A percentile compares a stretch with the other conserved stretches of the same genome.
Evolutionary conservation across 2,888 invertebrate genomes (phyloP).

Genomic region (Eristalinus sepulchralis): DNA sequence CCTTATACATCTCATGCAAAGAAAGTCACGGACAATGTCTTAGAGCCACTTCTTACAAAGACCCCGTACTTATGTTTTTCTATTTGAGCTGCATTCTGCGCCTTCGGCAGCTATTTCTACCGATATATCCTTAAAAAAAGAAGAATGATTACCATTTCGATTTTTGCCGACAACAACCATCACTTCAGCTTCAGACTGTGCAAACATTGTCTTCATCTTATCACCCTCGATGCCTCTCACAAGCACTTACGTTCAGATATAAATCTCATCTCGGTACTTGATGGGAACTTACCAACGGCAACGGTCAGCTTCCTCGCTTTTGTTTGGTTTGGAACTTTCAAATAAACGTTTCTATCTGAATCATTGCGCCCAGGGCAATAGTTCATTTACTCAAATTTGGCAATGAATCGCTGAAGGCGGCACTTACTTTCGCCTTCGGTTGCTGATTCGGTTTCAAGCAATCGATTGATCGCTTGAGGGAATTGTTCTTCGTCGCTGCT

Average conservation of each 20-base stretch:
- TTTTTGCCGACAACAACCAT: background rate
- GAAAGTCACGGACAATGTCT: conserved; percentile 43
- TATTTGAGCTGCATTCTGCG: too few relatives aligned
- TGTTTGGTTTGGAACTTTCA: background rate
- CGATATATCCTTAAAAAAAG: background rate
- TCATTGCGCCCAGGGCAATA: background rate
- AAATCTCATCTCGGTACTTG: background rate
- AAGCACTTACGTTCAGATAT: background rate
- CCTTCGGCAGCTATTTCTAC: background rate
- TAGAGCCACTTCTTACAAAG: too few relatives aligned
- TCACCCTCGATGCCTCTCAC: background rate
- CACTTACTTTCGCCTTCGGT: background rate
- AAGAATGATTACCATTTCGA: background rate
- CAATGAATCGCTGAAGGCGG: background rate
- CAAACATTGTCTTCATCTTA: background rate
- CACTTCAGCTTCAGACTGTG: background rate
- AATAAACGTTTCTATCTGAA: background rate
- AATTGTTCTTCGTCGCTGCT: background rate
- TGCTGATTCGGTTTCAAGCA: background rate
- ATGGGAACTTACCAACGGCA: background rate
- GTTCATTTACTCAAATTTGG: background rate
- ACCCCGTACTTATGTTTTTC: too few relatives aligned
- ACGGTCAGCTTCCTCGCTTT: background rate
- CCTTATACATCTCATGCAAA: too few relatives aligned
- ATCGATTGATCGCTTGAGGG: background rate